Percentiles rank a stretch among this genome's conserved stretches.
Conservation (phyloP, 2,797 vertebrate species). For the Labroides dimidiatus region DNA sequence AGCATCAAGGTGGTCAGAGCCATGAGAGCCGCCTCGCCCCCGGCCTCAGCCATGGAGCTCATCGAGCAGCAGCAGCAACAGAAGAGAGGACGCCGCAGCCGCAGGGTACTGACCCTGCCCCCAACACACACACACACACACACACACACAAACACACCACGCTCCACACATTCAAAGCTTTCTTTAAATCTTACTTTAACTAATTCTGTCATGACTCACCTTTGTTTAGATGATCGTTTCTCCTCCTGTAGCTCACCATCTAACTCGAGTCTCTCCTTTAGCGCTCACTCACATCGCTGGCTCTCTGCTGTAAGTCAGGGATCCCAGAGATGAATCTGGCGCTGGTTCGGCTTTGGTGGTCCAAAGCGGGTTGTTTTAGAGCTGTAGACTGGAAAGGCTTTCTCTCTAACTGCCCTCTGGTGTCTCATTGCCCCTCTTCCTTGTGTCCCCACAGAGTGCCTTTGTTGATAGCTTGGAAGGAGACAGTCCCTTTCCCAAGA, state of each 20-base stretch:
- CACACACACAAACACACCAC: not conserved
- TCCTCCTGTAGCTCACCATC: constrained; percentile 29
- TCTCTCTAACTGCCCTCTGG: constrained; percentile 62
- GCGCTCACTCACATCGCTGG: constrained; percentile 53
- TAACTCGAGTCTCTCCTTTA: constrained; percentile 45
- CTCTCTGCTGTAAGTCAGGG: constrained; percentile 58
- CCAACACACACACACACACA: not conserved
- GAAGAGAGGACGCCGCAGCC: constrained; percentile 90
- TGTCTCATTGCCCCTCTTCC: constrained; percentile 83
- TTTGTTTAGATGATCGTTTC: constrained; percentile 15
- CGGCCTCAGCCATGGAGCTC: constrained; percentile 92
- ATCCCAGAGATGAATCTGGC: constrained; percentile 57
- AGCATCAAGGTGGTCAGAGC: constrained; percentile 94
- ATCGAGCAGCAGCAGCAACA: constrained; percentile 93
- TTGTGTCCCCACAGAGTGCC: constrained; percentile 90
- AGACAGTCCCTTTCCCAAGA: constrained; percentile 90
- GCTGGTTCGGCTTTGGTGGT: constrained; percentile 40
- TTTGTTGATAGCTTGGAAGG: constrained; percentile 93
- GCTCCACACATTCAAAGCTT: constrained; percentile 9
- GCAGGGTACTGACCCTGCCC: constrained; percentile 84
- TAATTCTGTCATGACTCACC: constrained; percentile 16
- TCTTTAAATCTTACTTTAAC: constrained; percentile 5
- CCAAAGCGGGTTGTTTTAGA: constrained; percentile 22
- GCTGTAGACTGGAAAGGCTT: constrained; percentile 28
- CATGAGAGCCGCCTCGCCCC: constrained; percentile 93